A percentile compares a stretch with the other conserved stretches of the same genome.
Evolutionary conservation across 2,113 vertebrate species (phyloP).

Genomic region (Brachirus orientalis): DNA sequence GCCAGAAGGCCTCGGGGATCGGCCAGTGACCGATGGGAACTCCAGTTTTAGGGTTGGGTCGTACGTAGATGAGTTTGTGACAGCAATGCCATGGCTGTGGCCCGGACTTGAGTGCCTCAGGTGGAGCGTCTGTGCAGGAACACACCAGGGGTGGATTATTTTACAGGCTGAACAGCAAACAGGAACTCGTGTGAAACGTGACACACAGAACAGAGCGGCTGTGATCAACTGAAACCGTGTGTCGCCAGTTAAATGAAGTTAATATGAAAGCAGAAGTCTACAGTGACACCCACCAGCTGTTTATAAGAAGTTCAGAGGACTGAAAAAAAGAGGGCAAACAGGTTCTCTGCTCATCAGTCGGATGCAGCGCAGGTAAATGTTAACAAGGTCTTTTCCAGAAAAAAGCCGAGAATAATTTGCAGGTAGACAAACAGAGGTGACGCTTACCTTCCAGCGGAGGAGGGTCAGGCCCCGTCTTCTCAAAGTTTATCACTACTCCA

Average conservation of each 20-base stretch:
- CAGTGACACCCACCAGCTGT: slow-evolving; percentile 19
- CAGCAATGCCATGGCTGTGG: slow-evolving; percentile 95
- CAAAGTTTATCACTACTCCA: slow-evolving; percentile 97
- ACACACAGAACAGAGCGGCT: neutral
- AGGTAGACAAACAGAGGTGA: neutral
- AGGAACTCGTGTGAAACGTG: neutral
- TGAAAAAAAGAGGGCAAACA: slow-evolving; percentile 16
- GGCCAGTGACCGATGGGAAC: slow-evolving; percentile 98
- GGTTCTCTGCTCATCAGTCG: slow-evolving; percentile 10
- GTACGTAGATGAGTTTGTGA: slow-evolving; percentile 96
- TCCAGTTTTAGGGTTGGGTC: slow-evolving; percentile 96
- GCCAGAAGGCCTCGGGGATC: slow-evolving; percentile 96
- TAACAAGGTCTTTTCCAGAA: neutral
- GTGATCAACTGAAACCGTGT: neutral
- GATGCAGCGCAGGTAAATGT: slow-evolving; percentile 5
- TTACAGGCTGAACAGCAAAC: neutral
- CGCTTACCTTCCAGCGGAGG: slow-evolving; percentile 81
- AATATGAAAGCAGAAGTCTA: slow-evolving; percentile 10
- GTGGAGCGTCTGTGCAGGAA: slow-evolving; percentile 68
- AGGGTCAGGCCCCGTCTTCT: slow-evolving; percentile 96
- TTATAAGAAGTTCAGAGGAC: slow-evolving; percentile 20
- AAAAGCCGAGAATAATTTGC: neutral
- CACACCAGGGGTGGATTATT: neutral
- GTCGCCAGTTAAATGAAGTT: no score
- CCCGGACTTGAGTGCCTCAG: slow-evolving; percentile 85